Percentiles rank a stretch among this genome's conserved stretches.
phyloP scores from a whole-genome alignment of 2,113 vertebrate species.

The Columba livia region DNA sequence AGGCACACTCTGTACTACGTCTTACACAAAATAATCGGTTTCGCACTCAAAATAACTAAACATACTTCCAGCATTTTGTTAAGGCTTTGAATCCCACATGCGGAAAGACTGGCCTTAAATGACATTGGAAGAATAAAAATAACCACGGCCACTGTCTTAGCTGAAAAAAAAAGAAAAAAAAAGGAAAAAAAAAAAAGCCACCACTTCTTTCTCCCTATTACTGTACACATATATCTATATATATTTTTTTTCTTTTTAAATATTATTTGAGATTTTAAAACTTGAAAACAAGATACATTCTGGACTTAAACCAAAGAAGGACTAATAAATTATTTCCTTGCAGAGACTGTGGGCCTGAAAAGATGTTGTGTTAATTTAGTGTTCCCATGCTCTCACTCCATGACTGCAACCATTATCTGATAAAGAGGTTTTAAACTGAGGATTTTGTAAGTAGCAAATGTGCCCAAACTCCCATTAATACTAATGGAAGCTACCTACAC shows the following conservation, averaged over 20 bases:
- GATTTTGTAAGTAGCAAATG: conserved; percentile 37
- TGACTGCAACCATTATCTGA: conserved; percentile 6
- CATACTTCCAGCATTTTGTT: background rate
- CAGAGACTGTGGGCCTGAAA: background rate
- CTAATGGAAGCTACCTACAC: conserved; percentile 51
- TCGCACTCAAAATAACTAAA: background rate
- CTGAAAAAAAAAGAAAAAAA: background rate
- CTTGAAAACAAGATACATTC: background rate
- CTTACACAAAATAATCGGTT: background rate
- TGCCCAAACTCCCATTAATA: conserved; percentile 54
- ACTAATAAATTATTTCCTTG: background rate
- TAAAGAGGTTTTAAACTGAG: conserved; percentile 39
- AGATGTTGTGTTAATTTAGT: background rate
- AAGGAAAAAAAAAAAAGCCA: too few species aligned
- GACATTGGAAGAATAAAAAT: background rate
- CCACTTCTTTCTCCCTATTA: background rate
- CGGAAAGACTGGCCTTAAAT: background rate
- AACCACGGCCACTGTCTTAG: background rate
- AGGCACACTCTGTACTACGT: background rate
- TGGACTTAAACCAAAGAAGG: background rate
- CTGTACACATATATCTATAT: background rate
- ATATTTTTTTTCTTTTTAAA: too few species aligned
- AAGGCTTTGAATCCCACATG: background rate
- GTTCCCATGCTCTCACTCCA: background rate
- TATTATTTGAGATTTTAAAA: background rate